Evolutionary conservation across 2,797 vertebrate genomes (phyloP).

Genomic region (Lepus oiostolus): DNA sequence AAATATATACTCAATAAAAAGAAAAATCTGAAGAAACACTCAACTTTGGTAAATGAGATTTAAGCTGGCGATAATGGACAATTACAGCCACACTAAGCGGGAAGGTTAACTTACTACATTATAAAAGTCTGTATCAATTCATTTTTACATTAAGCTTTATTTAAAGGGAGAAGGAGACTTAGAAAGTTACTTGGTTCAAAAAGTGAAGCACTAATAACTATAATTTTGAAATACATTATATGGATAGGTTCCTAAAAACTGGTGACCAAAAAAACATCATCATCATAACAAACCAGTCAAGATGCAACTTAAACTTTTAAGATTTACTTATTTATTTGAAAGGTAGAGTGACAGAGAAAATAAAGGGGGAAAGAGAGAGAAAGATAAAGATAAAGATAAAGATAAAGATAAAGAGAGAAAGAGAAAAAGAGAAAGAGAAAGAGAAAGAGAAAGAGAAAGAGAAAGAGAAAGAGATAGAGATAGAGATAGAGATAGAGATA

Average conservation of each 20-base stretch:
- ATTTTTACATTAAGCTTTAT: background rate
- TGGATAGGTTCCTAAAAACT: conserved; percentile 9
- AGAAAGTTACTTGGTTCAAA: conserved; percentile 30
- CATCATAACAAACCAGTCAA: background rate
- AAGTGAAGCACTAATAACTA: background rate
- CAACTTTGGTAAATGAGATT: conserved; percentile 22
- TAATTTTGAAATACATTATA: conserved; percentile 11
- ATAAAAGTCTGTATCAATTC: conserved; percentile 9
- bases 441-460: too few species aligned
- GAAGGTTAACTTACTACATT: background rate
- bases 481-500: too few species aligned
- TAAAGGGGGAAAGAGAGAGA: too few species aligned
- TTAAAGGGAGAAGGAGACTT: background rate
- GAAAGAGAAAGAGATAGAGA: too few species aligned
- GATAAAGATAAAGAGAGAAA: too few species aligned
- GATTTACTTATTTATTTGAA: too few species aligned
- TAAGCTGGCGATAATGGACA: background rate
- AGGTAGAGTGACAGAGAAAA: too few species aligned
- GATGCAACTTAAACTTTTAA: background rate
- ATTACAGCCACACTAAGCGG: background rate
- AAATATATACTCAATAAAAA: background rate
- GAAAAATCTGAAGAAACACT: background rate
- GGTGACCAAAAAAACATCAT: background rate
- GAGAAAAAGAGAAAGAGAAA: too few species aligned
- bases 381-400: too few species aligned